Conservation (phyloP, 2,797 vertebrate species). For the Sardinella longiceps region DNA sequence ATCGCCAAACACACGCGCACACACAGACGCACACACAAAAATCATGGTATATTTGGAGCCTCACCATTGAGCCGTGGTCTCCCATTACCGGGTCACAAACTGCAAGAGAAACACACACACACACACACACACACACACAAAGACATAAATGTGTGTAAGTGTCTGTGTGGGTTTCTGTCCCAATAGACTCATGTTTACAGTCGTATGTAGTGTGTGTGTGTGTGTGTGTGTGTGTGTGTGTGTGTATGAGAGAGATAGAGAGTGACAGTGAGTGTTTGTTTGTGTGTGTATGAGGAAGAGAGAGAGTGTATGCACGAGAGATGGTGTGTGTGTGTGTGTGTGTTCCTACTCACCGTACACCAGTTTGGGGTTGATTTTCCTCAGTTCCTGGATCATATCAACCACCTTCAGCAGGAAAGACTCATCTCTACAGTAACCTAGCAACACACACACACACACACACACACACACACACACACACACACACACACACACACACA, state of each 20-base stretch:
- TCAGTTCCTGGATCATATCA: conserved; percentile 91
- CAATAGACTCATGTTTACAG: too few relatives aligned
- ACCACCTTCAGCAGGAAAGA: conserved; percentile 92
- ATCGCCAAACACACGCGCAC: too few relatives aligned
- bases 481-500: too few relatives aligned
- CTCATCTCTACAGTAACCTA: conserved; percentile 90
- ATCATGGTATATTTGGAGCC: conserved; percentile 39
- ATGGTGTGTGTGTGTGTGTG: background rate
- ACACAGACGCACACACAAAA: too few relatives aligned
- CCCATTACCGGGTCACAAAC: conserved; percentile 98
- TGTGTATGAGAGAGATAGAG: background rate
- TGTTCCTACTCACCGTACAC: conserved; percentile 84
- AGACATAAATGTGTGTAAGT: background rate
- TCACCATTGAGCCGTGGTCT: conserved; percentile 94
- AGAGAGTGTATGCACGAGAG: too few relatives aligned
- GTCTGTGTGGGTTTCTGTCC: background rate
- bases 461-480: too few relatives aligned
- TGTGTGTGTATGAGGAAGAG: too few relatives aligned
- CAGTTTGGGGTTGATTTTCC: conserved; percentile 81
- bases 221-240: background rate
- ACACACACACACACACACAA: too few relatives aligned
- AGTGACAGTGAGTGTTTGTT: too few relatives aligned
- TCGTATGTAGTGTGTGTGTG: background rate
- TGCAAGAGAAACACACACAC: conserved; percentile 59
- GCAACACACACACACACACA: conserved; percentile 3